Base-by-base conservation (phyloP, 2,888 invertebrate genomes). In the Platypus cylindrus region DNA sequence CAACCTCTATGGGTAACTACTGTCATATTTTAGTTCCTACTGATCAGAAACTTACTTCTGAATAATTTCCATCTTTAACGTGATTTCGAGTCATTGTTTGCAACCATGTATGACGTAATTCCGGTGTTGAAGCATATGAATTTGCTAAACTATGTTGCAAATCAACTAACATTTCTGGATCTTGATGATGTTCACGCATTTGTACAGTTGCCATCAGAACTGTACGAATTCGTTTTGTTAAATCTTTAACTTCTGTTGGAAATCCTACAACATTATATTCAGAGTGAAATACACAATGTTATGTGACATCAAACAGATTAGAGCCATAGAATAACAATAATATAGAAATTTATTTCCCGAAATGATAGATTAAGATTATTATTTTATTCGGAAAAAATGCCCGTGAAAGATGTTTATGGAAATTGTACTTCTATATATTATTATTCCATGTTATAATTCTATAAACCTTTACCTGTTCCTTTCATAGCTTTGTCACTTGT, bases 171-270 rank as follows among this genome's bases (percentile, higher is more conserved):
- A 90, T 83, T 54, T 94, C 90, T 4, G 91, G 87, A 59, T 97
- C 93, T 66, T 89, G 68, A 61, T 87, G 73, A 60, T 93, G 76
- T 53, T 93, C 73, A 45, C 85, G 78, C 73, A 95, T 82, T 48
- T 93, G 85, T 0, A 89, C 84, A 0, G 95, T 87, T 1, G 95
- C 94, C 68, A 91, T 89, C 17, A 95, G 71, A 1, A 97, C 94
- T 0, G 94, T 94, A 40, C 93, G 74, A 16, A 95, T 87, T 26
- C 94, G 75, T 41, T 87, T 82, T 41, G 93, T 91, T 38, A 95
- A 65, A 59, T 95, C 94, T 53, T 91, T 87, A 2, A 93, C 93
- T 65, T 93, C 91, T 15, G 74, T 68, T 0, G 87, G 85, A 55
- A 93, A 81, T 25, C 79, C 81, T 79, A 49, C 2, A 45, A 47